Percentiles rank a stretch among this genome's conserved stretches.
phyloP scores from a whole-genome alignment of 2,797 vertebrate genomes.

The Lagodon rhomboides region DNA sequence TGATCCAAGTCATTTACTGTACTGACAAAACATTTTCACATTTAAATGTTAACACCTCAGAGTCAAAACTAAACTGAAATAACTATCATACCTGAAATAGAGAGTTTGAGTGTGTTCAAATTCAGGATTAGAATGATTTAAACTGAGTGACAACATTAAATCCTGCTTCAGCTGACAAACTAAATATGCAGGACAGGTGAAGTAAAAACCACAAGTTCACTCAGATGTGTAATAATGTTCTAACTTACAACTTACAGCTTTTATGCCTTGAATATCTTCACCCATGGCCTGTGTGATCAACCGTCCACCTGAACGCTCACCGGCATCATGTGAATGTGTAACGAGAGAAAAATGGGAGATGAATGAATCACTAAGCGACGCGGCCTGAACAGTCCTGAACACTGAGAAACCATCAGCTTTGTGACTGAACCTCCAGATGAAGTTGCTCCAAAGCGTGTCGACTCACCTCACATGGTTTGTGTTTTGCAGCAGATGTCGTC shows the following conservation, averaged over 20 bases:
- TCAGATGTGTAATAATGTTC: background rate
- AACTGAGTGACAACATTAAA: slow-evolving; percentile 12
- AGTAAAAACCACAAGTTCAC: slow-evolving; percentile 1
- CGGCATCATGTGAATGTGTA: slow-evolving; percentile 62
- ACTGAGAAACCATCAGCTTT: background rate
- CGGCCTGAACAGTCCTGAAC: background rate
- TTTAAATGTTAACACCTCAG: background rate
- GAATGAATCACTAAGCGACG: slow-evolving; percentile 37
- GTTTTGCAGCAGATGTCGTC: background rate
- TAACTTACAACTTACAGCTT: background rate
- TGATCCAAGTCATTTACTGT: background rate
- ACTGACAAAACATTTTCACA: no score
- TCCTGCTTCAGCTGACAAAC: background rate
- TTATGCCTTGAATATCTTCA: background rate
- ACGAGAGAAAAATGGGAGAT: slow-evolving; percentile 29
- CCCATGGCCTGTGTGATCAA: background rate
- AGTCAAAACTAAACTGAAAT: background rate
- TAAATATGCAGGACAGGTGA: background rate
- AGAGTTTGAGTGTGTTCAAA: background rate
- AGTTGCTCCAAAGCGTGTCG: background rate
- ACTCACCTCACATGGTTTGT: slow-evolving; percentile 71
- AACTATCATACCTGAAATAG: background rate
- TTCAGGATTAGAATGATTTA: background rate
- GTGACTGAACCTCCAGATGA: background rate
- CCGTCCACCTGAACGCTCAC: background rate